Base-by-base conservation (phyloP, 2,797 vertebrate species). In the Chloroceryle amazona region DNA sequence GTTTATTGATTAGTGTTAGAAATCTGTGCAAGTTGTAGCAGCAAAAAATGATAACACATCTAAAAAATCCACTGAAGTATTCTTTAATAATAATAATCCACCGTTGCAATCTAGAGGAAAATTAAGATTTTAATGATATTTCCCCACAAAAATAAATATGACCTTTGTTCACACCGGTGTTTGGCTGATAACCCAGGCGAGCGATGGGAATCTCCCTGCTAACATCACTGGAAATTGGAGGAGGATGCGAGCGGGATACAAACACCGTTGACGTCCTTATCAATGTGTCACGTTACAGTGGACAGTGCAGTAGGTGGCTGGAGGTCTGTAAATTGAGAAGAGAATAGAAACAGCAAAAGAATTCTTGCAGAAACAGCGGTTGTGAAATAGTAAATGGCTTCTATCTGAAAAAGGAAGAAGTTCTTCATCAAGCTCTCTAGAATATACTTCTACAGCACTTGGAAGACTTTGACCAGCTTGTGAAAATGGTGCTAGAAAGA, bases 101-200 rank as follows among this genome's bases (percentile, higher is more conserved):
- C 51, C 28, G 26, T 51, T 51, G 17, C 11, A 16, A 9, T 58
- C 22, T 37, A 65, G 49, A 5, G 11, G 3, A 62, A 51, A 90
- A 52, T 6, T 5, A 20, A 19, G 25, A 19, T 75, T 90, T 52
- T 57, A 4, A 29, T 90, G 0, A 4, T 52, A n/a, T 28, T 80
- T 80, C 81, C 55, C 18, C 1, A 1, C 67, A 16, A 60, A 71
- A 68, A 28, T 63, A 73, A 15, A 14, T 71, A 54, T 21, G 41
- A 13, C 0, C 0, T 31, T 73, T 78, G 5, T 71, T 39, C 16
- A 6, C 13, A 15, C 31, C 52, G 26, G 4, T 80, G 14, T n/a
- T 51, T 79, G 52, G 10, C 74, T 49, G 28, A 31, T 62, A 19
- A 2, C 7, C 5, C 22, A 49, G 57, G 57, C 57, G 28, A 91